Evolutionary conservation across 2,113 vertebrate genomes (phyloP), one percentile per base, ranked within the genome.

Genomic region (Periophthalmodon schlosseri): DNA sequence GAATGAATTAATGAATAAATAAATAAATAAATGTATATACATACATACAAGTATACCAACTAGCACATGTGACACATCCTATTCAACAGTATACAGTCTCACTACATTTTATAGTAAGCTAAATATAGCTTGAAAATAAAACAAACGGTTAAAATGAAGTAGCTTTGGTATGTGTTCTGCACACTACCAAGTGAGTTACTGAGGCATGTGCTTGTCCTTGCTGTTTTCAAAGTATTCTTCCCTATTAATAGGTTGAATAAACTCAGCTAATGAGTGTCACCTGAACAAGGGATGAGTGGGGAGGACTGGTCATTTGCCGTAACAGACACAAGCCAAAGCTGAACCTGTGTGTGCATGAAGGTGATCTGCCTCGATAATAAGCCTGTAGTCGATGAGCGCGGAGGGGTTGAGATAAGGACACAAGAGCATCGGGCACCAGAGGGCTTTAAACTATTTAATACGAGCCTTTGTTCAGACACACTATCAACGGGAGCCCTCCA

Each of bases 321-420:
- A 2, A 16, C 63, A 65, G 15, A 47, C 50, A 56, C 20, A 21
- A 13, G n/a, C 60, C 76, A 70, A 77, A 78, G 80, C 73, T 78
- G 73, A 84, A 21, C 60, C 39, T 0, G 16, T 7, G 15, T 66
- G 18, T 65, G 49, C 64, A 74, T 85, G 85, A 88, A 90, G 84
- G 82, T 86, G 84, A 88, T 70, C 61, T 39, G 70, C 0, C 70
- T 6, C 1, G 78, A 91, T 87, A 79, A 82, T 4, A 34, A 87
- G 87, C 87, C 73, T 75, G 75, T 36, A 77, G 78, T 78, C 73
- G 57, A 82, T 75, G 63, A 57, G 78, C 34, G 49, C 68, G 28
- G 69, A 11, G 1, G 74, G 67, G 75, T 84, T 49, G 73, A 76
- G 88, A 90, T 90, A 90, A 86, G 80, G 39, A 82, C 10, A 64